Evolutionary conservation across 2,888 invertebrate genomes (phyloP).

Genomic region (Pheosia gnoma): DNA sequence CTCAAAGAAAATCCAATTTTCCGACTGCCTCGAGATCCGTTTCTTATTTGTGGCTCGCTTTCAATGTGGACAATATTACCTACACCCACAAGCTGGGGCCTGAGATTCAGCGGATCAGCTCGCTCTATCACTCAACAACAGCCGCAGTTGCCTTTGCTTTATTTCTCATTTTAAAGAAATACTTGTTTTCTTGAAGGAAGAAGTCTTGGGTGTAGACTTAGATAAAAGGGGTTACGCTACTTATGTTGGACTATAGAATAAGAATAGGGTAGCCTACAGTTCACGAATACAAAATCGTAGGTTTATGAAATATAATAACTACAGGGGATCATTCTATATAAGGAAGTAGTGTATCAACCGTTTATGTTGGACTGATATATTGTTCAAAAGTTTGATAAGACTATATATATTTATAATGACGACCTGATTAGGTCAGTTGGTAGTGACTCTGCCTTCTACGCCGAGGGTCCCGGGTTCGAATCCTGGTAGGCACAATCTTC

Average conservation of each 20-base stretch:
- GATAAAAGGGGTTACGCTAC: not conserved
- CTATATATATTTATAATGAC: too few species aligned
- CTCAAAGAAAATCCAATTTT: slow-evolving; percentile 65
- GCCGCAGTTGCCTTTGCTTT: slow-evolving; percentile 17
- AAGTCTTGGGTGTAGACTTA: not conserved
- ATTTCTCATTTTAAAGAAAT: slow-evolving; percentile 16
- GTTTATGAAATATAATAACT: too few species aligned
- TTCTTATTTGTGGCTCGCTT: slow-evolving; percentile 60
- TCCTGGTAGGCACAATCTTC: too few species aligned
- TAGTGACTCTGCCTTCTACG: too few species aligned
- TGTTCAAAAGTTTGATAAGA: too few species aligned
- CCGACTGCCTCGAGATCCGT: slow-evolving; percentile 42
- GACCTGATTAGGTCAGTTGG: too few species aligned
- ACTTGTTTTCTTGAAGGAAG: not conserved
- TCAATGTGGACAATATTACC: slow-evolving; percentile 56
- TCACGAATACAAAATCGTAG: too few species aligned
- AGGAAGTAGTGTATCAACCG: too few species aligned
- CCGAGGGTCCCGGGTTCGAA: too few species aligned
- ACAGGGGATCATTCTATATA: too few species aligned
- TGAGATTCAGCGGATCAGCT: slow-evolving; percentile 38
- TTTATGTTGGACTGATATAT: too few species aligned
- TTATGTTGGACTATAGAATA: not conserved
- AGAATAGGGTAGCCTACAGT: too few species aligned
- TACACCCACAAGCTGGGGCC: slow-evolving; percentile 47
- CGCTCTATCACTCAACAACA: slow-evolving; percentile 32